A percentile compares a stretch with the other conserved stretches of the same genome.
These are phyloP conservation scores for Schrankia costaestrigalis DNA, from an alignment of 2,888 invertebrate genomes.

Conservation along the genomic window DNA sequence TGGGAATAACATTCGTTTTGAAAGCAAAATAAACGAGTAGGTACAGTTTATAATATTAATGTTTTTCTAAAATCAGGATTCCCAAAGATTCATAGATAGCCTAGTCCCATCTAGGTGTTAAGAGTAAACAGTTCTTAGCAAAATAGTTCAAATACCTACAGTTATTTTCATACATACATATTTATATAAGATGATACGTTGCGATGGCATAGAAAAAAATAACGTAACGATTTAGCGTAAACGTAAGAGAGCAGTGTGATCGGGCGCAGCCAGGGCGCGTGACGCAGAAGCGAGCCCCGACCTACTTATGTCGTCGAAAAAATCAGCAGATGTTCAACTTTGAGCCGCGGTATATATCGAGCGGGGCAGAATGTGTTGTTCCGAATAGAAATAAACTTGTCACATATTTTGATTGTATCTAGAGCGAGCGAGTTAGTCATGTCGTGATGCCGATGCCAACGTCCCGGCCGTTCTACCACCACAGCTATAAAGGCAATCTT, in stretches of 20 bases:
- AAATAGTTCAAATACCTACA: too few relatives aligned
- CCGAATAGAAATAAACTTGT: constrained; percentile 81
- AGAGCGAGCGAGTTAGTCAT: constrained; percentile 79
- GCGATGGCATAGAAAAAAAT: constrained; percentile 48
- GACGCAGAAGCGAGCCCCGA: constrained; percentile 78
- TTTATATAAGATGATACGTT: constrained; percentile 32
- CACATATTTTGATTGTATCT: constrained; percentile 81
- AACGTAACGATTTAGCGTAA: constrained; percentile 69
- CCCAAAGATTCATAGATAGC: too few relatives aligned
- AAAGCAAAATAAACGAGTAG: too few relatives aligned
- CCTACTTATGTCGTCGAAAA: constrained; percentile 79
- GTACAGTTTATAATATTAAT: too few relatives aligned
- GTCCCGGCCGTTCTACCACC: constrained; percentile 65
- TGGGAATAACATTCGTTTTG: too few relatives aligned
- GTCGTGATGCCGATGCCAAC: constrained; percentile 75
- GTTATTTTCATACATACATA: too few relatives aligned
- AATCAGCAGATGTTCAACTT: constrained; percentile 77
- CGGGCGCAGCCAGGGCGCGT: constrained; percentile 53
- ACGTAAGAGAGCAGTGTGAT: constrained; percentile 57
- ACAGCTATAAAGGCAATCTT: constrained; percentile 74
- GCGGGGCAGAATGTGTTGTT: constrained; percentile 74
- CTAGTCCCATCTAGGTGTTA: too few relatives aligned
- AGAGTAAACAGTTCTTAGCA: too few relatives aligned
- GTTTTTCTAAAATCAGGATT: too few relatives aligned
- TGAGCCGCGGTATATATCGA: constrained; percentile 72